phyloP scores from a whole-genome alignment of 2,113 vertebrate species.

The Poeciliopsis occidentalis region DNA sequence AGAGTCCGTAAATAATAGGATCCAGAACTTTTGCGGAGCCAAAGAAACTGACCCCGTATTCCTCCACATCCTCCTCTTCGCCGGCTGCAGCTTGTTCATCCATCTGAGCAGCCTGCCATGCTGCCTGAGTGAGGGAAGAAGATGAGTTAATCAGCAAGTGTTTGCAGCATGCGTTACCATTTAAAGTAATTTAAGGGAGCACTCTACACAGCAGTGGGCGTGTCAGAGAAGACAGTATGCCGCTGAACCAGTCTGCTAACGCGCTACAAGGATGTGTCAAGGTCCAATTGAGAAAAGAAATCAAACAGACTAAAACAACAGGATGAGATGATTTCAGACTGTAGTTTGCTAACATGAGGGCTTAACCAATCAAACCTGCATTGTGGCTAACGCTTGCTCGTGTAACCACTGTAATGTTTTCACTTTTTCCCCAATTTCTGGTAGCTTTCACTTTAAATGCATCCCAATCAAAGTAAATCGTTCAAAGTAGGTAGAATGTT shows the following conservation, averaged over 20 bases:
- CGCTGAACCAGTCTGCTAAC: slow-evolving; percentile 25
- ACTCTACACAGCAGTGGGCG: background rate
- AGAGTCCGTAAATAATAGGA: background rate
- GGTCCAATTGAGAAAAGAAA: background rate
- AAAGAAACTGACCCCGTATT: slow-evolving; percentile 64
- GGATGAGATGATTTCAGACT: background rate
- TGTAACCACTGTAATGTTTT: no score
- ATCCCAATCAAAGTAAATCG: background rate
- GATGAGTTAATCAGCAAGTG: no score
- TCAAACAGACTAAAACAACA: background rate
- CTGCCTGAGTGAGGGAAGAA: slow-evolving; percentile 58
- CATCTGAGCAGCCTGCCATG: slow-evolving; percentile 73
- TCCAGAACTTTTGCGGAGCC: background rate
- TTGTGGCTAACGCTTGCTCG: no score
- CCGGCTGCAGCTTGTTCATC: slow-evolving; percentile 40
- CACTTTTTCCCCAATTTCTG: no score
- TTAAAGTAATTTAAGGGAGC: background rate
- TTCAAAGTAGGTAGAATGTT: background rate
- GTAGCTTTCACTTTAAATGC: no score
- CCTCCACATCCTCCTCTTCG: slow-evolving; percentile 39
- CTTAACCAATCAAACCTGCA: no score
- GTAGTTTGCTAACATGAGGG: background rate
- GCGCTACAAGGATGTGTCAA: slow-evolving; percentile 12
- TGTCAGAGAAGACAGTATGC: background rate
- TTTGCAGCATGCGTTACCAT: background rate